A percentile compares a stretch with the other conserved stretches of the same genome.
These are phyloP conservation scores for Hemicrepidius hirtus DNA, from an alignment of 2,888 invertebrate genomes.

Conservation along the genomic window DNA sequence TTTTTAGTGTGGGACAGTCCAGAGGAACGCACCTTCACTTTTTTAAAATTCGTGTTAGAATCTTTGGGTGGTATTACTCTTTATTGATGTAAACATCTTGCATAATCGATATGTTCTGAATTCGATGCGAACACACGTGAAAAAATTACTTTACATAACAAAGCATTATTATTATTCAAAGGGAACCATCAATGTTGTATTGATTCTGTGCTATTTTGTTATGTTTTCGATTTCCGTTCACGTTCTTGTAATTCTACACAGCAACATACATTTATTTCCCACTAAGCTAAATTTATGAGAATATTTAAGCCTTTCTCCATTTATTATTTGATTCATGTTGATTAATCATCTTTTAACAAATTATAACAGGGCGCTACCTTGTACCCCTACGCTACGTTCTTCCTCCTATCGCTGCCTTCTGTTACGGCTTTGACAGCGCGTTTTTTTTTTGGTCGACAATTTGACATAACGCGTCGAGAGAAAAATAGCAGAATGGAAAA, in stretches of 20 bases:
- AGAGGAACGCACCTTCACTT: too few species aligned
- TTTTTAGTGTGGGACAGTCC: too few species aligned
- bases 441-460: constrained; percentile 2
- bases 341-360: constrained; percentile 19
- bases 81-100: too few species aligned
- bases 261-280: constrained; percentile 7
- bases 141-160: too few species aligned
- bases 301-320: constrained; percentile 12
- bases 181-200: too few species aligned
- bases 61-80: too few species aligned
- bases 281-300: constrained; percentile 20
- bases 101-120: too few species aligned
- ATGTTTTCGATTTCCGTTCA: background rate
- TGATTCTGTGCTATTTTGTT: background rate
- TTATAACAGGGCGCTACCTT: background rate
- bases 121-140: too few species aligned
- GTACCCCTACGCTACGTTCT: background rate
- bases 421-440: constrained; percentile 13
- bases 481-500: constrained; percentile 18
- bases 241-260: constrained; percentile 3
- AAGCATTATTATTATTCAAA: too few species aligned
- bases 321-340: constrained; percentile 26
- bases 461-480: constrained; percentile 2
- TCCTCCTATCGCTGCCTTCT: constrained; percentile 4
- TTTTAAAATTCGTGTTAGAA: too few species aligned